Percentiles rank a stretch among this genome's conserved stretches.
Evolutionary conservation across 2,113 vertebrate species (phyloP).

Genomic region (Tupaia tana): DNA sequence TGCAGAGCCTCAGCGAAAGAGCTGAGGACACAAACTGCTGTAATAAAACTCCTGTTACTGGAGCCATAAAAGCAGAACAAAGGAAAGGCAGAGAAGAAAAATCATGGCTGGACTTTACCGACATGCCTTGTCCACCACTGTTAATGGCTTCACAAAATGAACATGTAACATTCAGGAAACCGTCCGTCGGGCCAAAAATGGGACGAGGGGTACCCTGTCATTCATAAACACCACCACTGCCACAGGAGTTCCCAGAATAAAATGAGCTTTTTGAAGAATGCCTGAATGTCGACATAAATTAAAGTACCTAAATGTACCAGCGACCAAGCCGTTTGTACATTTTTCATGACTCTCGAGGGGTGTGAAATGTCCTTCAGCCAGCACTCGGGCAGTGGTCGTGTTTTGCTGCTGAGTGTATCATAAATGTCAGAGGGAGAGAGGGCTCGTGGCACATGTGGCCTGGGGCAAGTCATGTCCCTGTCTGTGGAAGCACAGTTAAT

Average conservation of each 20-base stretch:
- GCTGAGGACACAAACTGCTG: slow-evolving; percentile 78
- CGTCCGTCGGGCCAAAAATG: background rate
- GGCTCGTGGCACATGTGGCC: background rate
- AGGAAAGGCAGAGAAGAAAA: slow-evolving; percentile 71
- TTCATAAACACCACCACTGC: slow-evolving; percentile 9
- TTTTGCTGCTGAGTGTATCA: background rate
- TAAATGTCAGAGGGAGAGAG: background rate
- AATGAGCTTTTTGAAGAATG: slow-evolving; percentile 32
- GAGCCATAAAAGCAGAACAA: slow-evolving; percentile 79
- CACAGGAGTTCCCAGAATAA: background rate
- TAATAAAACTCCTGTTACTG: slow-evolving; percentile 75
- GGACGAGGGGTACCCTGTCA: background rate
- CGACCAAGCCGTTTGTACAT: background rate
- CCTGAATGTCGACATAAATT: slow-evolving; percentile 40
- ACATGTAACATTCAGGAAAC: background rate
- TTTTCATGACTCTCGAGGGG: background rate
- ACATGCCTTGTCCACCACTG: slow-evolving; percentile 13
- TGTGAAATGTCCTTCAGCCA: slow-evolving; percentile 21
- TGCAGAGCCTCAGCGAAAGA: slow-evolving; percentile 82
- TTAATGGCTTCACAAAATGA: slow-evolving; percentile 34
- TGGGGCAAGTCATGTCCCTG: background rate
- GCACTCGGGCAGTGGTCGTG: background rate
- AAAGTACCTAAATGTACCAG: background rate
- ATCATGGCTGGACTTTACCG: slow-evolving; percentile 35
- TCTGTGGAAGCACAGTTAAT: background rate